A percentile compares a stretch with the other conserved stretches of the same genome.
These are phyloP conservation scores for Drosophila paramelanica DNA, from an alignment of 2,888 invertebrate species.

Conservation along the genomic window DNA sequence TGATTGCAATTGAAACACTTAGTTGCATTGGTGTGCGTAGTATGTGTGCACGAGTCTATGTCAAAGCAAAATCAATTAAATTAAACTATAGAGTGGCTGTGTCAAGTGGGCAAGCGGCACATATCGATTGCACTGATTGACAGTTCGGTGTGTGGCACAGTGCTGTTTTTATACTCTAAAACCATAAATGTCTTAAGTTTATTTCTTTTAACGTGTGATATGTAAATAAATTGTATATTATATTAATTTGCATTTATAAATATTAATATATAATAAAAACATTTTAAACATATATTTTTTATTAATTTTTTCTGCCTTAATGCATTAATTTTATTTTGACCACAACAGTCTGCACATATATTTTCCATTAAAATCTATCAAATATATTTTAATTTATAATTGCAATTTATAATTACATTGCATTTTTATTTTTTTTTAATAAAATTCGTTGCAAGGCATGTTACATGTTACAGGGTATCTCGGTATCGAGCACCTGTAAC, in stretches of 20 bases:
- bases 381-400: no score
- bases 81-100: constrained; percentile 20
- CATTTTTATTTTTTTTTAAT: no score
- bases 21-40: constrained; percentile 1
- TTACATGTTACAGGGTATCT: constrained; percentile 1
- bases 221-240: no score
- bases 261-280: no score
- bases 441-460: no score
- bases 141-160: background rate
- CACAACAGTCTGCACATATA: no score
- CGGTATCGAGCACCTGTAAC: background rate
- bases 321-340: no score
- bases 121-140: constrained; percentile 39
- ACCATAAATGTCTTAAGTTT: background rate
- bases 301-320: no score
- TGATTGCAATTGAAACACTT: constrained; percentile 54
- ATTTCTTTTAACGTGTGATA: no score
- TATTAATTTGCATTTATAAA: no score
- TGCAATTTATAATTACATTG: no score
- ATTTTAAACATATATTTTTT: no score
- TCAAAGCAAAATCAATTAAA: constrained; percentile 52
- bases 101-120: background rate
- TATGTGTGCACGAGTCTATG: background rate
- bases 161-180: background rate
- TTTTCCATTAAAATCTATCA: background rate